Base-by-base conservation (phyloP, 2,888 invertebrate species). In the Priocnemis perturbator region DNA sequence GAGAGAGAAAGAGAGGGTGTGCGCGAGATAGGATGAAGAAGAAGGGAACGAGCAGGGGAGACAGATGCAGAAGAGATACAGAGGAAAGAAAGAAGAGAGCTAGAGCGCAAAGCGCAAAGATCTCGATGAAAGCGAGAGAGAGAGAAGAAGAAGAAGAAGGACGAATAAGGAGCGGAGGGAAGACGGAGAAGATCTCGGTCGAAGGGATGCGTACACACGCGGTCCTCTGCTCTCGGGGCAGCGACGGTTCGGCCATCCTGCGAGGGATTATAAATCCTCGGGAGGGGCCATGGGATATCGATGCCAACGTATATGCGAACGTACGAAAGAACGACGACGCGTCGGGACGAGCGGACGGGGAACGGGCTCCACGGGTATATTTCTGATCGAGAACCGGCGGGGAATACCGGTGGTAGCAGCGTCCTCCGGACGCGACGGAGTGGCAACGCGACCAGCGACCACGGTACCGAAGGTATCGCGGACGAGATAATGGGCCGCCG, bases 201-300 rank as follows among this genome's bases (percentile, higher is more conserved):
- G 50, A 14, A 65, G 70, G 74, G 73, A 70, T 70, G 73, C 73
- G 73, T 50, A n/a, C n/a, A n/a, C n/a, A n/a, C n/a, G n/a, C n/a
- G n/a, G n/a, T n/a, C n/a, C n/a, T n/a, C n/a, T 47, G 45, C 44
- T 60, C 23, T 47, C 60, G 30, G 11, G 52, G 67, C 56, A 57
- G 48, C 63, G 60, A 5, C 61, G 44, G 26, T 21, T 57, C 37
- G 69, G 68, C 30, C 53, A 26, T 60, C 30, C 59, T 26, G n/a
- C 62, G 69, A 15, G 57, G 50, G 60, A 67, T 73, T 67, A 44
- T 74, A 73, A 74, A 74, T 74, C 73, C 66, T 56, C 53, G 3
- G 37, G 69, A 37, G 61, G 65, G 71, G 59, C 26, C 48, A 7
- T 58, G 69, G 69, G 62, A 67, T 72, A 69, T 69, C 74, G 74